Base-by-base conservation (phyloP, 1,140 invertebrate species). In the Aphis gossypii region DNA sequence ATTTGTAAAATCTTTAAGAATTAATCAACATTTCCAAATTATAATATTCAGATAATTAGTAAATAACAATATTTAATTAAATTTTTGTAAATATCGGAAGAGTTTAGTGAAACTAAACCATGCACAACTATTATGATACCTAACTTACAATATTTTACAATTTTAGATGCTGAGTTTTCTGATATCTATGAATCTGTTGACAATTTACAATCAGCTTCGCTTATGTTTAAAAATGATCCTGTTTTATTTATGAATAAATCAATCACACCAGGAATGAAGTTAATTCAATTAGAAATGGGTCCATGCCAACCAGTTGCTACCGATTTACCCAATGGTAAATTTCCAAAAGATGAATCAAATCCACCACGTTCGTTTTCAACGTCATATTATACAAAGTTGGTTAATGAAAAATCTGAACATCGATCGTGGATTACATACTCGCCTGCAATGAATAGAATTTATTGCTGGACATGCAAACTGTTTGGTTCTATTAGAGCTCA, bases 161-260 rank as follows among this genome's bases (percentile, higher is more conserved):
- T 82, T 82, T 82, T 38, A 82, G 76, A 38, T 82, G 76, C 38
- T 82, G 14, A 82, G 30, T 82, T 4, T 82, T 11, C n/a, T 83
- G 20, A 83, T 83, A 83, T 83, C 82, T 83, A 41, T 83, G 82
- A 38, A 83, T 83, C 82, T 83, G 82, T 83, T 83, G 20, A 83
- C 38, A 83, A 83, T 83, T 83, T 83, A 41, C 38, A 83, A 83
- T 83, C 38, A 83, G 35, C 38, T 83, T 83, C 82, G 18, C 21
- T 5, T 41, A 83, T 83, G 82, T 83, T 83, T 38, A 83, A 83
- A 83, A 83, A 83, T 83, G 82, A 83, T 41, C 82, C 82, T 41
- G 82, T 83, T 38, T 83, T 83, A 83, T 83, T 83, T 83, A 83
- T 83, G 82, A 83, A 83, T 83, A 83, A 83, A 83, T 83, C 82